Base-by-base conservation (phyloP, 2,797 vertebrate species). In the Helarctos malayanus region DNA sequence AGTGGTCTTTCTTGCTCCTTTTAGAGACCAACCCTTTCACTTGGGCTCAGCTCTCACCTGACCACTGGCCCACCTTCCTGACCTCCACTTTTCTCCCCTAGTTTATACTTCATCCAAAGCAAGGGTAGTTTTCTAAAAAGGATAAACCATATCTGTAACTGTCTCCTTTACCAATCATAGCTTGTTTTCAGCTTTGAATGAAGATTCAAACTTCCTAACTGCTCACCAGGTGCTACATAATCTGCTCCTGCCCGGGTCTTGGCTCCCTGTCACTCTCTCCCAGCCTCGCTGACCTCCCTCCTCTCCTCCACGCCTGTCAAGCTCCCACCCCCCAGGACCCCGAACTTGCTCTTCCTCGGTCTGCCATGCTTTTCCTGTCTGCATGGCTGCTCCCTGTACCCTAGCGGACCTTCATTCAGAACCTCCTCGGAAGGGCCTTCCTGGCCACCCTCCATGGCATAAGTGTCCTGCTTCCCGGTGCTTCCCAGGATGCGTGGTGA, bases 1-100 rank as follows among this genome's bases (percentile, higher is more conserved):
- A 8, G 0, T 5, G 59, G 32, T 11, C 7, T 2, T 21, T 63
- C 35, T 52, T 6, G 0, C 25, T 10, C 14, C 35, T 29, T 76
- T n/a, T 16, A 9, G 45, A 12, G 57, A 45, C 27, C 61, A 79
- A 7, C 29, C 14, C 0, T 47, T 69, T 35, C 23, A 11, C 35
- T 4, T 14, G 38, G 41, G 69, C 57, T 41, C 15, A 4, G 19
- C 45, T 93, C 69, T 61, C 25, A 3, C 56, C 10, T 5, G 68
- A 57, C 19, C 16, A 1, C 78, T 79, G 32, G 54, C 25, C 12
- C 52, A 5, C 35, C 6, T 63, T 80, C 54, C 54, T 32, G 49
- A 23, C 75, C 25, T 69, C 41, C 10, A 2, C 57, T 59, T 90
- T 52, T 32, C 16, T 84, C 15, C 16, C 19, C 27, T 63, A 35